Conservation (phyloP, 2,888 invertebrate species). For the Drosophila longiperda region DNA sequence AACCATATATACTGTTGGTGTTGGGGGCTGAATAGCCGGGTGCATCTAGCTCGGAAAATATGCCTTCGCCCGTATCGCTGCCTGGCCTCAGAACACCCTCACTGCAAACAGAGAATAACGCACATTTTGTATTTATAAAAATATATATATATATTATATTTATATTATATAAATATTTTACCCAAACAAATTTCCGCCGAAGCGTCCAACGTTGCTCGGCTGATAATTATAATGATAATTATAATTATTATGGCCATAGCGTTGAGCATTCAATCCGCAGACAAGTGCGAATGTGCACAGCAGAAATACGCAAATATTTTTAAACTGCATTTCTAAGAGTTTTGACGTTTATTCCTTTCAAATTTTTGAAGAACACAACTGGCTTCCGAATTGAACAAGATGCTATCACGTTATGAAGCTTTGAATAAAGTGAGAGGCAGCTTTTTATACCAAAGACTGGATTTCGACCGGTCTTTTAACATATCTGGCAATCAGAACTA, state of each 20-base stretch:
- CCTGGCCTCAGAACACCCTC: conserved; percentile 40
- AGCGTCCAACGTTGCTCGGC: conserved; percentile 1
- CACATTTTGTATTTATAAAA: too few relatives aligned
- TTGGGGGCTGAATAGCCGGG: conserved; percentile 22
- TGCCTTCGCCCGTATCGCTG: conserved; percentile 32
- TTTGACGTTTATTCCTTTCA: neutral
- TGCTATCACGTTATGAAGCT: conserved; percentile 19
- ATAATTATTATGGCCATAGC: conserved; percentile 5
- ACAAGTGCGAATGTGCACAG: conserved; percentile 16
- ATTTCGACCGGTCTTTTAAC: conserved; percentile 34
- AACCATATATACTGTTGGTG: conserved; percentile 5
- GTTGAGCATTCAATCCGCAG: conserved; percentile 15
- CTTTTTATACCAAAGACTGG: conserved; percentile 50
- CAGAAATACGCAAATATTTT: conserved; percentile 6
- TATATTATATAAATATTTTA: neutral
- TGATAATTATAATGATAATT: conserved; percentile 27
- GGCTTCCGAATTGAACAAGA: conserved; percentile 27
- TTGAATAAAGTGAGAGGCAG: conserved; percentile 7
- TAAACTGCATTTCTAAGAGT: conserved; percentile 13
- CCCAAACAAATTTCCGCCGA: conserved; percentile 35
- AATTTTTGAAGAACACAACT: conserved; percentile 10
- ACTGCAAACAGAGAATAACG: conserved; percentile 7
- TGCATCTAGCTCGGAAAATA: conserved; percentile 29
- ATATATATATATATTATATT: neutral
- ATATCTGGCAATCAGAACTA: conserved; percentile 31